Evolutionary conservation across 2,797 vertebrate species (phyloP).

Genomic region (Muscicapa striata): DNA sequence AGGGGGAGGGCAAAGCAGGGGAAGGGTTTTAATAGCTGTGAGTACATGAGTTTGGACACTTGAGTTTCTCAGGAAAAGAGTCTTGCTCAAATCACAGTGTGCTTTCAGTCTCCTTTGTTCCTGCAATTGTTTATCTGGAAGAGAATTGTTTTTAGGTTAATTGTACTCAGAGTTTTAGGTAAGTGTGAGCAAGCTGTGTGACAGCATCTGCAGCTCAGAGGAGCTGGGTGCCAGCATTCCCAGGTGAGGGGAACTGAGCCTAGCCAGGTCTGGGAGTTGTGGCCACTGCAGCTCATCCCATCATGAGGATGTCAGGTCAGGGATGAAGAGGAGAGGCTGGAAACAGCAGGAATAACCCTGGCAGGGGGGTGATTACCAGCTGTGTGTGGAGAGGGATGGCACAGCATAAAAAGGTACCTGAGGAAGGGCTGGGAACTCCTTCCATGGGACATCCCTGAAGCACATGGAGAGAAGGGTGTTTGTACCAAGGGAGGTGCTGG

Average conservation of each 20-base stretch:
- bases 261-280: not conserved
- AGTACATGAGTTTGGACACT: not conserved
- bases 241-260: not conserved
- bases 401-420: not conserved
- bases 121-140: not conserved
- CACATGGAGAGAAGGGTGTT: not conserved
- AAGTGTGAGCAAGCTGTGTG: fast-evolving
- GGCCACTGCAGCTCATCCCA: not conserved
- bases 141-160: not conserved
- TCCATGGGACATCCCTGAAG: not conserved
- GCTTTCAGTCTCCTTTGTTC: not conserved
- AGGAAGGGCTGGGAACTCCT: not conserved
- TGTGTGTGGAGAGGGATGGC: not conserved
- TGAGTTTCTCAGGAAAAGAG: not conserved
- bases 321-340: not conserved
- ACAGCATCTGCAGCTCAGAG: not conserved
- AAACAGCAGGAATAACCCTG: not conserved
- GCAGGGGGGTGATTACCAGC: not conserved
- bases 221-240: fast-evolving
- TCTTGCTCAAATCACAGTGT: not conserved
- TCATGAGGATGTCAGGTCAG: not conserved
- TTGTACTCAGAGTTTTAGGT: not conserved
- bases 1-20: not conserved
- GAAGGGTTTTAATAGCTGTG: not conserved
- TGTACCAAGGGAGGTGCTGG: not conserved